Percentiles rank a stretch among this genome's conserved stretches.
phyloP scores from a whole-genome alignment of 2,797 vertebrate species.

The Protonibea diacanthus region DNA sequence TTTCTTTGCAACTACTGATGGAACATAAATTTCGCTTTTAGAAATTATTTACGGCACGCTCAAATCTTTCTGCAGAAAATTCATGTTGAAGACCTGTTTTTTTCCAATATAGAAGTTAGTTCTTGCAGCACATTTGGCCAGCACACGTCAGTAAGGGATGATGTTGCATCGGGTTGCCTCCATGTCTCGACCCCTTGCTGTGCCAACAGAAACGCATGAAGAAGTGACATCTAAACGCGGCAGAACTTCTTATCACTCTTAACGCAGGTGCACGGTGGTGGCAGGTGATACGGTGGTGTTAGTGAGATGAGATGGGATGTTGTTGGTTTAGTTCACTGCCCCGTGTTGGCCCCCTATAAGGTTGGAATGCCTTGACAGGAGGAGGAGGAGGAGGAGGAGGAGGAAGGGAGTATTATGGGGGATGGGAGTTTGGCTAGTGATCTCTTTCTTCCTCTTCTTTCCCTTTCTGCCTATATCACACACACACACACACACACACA shows the following conservation, averaged over 20 bases:
- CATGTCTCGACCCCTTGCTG: background rate
- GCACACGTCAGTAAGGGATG: background rate
- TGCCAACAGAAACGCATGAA: background rate
- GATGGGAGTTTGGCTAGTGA: conserved; percentile 58
- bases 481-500: conserved; percentile 10
- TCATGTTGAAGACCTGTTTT: too few relatives aligned
- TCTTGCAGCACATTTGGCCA: background rate
- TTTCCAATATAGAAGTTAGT: too few relatives aligned
- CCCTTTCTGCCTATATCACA: conserved; percentile 24
- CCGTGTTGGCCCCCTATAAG: conserved; percentile 36
- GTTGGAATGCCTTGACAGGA: conserved; percentile 52
- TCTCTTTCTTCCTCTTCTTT: conserved; percentile 46
- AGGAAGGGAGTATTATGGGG: conserved; percentile 42
- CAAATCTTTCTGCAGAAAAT: too few relatives aligned
- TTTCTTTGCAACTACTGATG: background rate
- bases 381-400: conserved; percentile 18
- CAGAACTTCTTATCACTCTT: background rate
- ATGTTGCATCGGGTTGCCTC: background rate
- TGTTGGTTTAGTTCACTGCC: conserved; percentile 53
- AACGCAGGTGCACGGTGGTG: conserved; percentile 33
- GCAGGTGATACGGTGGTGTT: conserved; percentile 36
- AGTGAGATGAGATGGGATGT: conserved; percentile 19
- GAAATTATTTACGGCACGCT: background rate
- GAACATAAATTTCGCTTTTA: background rate
- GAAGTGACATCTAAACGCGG: background rate